phyloP scores from a whole-genome alignment of 2,888 invertebrate species.

The Galeruca laticollis region DNA sequence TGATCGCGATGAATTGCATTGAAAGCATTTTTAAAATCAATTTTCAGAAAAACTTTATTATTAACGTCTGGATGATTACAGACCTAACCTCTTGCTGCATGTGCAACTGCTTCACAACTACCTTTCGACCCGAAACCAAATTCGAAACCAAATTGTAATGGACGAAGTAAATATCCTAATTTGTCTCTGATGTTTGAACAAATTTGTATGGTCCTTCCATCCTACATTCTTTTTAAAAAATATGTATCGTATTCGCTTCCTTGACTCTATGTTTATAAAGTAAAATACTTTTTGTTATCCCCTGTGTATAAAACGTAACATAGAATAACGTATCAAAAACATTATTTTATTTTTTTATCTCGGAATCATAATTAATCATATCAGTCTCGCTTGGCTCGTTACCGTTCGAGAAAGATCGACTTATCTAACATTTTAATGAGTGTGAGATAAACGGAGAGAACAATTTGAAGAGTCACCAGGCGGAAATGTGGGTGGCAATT shows the following conservation, averaged over 20 bases:
- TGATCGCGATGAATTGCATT: no score
- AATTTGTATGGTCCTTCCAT: no score
- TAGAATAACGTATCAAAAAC: slow-evolving; percentile 8
- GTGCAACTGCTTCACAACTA: no score
- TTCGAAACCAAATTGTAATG: no score
- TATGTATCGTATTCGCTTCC: neutral
- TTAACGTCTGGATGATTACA: no score
- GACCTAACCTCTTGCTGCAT: no score
- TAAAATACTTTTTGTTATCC: neutral
- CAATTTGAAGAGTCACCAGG: slow-evolving; percentile 30
- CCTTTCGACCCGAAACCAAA: no score
- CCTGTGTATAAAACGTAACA: neutral
- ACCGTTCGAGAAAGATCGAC: slow-evolving; percentile 6
- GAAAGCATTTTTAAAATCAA: no score
- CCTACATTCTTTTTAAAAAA: neutral
- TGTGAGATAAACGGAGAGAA: slow-evolving; percentile 13
- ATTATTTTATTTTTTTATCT: slow-evolving; percentile 21
- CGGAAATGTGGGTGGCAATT: slow-evolving; percentile 59
- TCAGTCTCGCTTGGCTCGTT: slow-evolving; percentile 28
- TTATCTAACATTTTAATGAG: slow-evolving; percentile 6
- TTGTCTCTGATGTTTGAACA: no score
- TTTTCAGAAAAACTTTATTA: no score
- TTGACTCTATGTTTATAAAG: no score
- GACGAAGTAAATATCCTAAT: no score
- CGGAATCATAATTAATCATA: slow-evolving; percentile 36